Conservation (phyloP, 1,140 invertebrate species). For the Acyrthosiphon pisum region DNA sequence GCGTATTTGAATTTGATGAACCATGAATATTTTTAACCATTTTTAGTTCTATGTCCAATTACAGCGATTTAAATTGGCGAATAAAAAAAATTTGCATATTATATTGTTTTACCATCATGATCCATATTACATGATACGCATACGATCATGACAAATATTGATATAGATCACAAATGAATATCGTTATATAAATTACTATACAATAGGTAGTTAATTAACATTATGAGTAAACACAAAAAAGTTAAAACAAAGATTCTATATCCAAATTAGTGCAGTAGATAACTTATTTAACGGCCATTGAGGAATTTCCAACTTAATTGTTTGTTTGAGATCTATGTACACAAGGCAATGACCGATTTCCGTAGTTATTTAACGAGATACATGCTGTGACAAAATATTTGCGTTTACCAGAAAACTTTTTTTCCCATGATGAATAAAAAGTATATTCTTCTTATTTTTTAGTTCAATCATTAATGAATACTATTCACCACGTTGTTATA, state of each 20-base stretch:
- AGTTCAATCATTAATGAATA: not conserved
- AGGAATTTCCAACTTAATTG: constrained; percentile 1
- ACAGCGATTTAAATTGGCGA: not conserved
- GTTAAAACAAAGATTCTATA: not conserved
- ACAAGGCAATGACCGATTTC: not conserved
- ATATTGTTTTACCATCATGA: not conserved
- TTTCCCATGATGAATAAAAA: not conserved
- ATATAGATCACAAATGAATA: not conserved
- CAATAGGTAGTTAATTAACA: not conserved
- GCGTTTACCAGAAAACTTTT: not conserved
- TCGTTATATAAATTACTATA: not conserved
- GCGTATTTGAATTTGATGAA: not conserved
- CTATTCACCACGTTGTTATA: not conserved
- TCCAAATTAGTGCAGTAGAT: not conserved
- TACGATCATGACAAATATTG: not conserved
- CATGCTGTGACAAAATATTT: not conserved
- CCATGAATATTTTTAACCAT: not conserved
- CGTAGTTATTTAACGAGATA: not conserved
- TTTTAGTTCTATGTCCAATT: not conserved
- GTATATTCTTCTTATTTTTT: not conserved
- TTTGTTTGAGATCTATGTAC: constrained; percentile 1
- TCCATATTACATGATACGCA: not conserved
- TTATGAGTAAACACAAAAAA: not conserved
- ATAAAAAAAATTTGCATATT: not conserved
- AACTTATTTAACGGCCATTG: not conserved